phyloP scores from a whole-genome alignment of 35 echinoderm and acorn worm species.

The Diadema setosum region DNA sequence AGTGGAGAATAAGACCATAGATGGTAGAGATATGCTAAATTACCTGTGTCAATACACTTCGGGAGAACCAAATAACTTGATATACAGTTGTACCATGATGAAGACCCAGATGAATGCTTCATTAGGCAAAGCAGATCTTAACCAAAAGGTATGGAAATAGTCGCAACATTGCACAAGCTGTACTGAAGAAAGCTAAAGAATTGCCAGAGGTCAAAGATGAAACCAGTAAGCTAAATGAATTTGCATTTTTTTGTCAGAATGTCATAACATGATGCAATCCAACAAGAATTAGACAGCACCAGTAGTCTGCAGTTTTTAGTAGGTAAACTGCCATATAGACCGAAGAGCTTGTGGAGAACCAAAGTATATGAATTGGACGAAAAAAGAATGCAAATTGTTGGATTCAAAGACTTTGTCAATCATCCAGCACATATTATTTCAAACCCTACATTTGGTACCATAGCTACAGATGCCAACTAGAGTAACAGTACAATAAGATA shows the following conservation, averaged over 20 bases:
- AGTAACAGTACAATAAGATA: background rate
- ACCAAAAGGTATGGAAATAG: slow-evolving; percentile 13
- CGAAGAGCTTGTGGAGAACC: background rate
- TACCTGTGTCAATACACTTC: background rate
- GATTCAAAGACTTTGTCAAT: slow-evolving; percentile 12
- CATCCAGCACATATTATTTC: background rate
- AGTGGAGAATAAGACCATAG: slow-evolving; percentile 12
- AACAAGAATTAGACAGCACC: slow-evolving; percentile 11
- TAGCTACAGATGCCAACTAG: slow-evolving; percentile 11
- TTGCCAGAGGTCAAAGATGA: background rate
- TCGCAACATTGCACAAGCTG: background rate
- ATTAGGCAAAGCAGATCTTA: slow-evolving; percentile 11
- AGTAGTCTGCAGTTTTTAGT: slow-evolving; percentile 8
- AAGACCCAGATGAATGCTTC: slow-evolving; percentile 3
- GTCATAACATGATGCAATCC: slow-evolving; percentile 21
- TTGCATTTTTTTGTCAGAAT: background rate
- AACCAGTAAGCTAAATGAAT: background rate
- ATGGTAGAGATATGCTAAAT: slow-evolving; percentile 16
- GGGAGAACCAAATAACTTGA: background rate
- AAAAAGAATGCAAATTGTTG: background rate
- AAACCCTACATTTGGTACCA: background rate
- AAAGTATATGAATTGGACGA: slow-evolving; percentile 3
- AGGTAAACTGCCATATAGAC: slow-evolving; percentile 12
- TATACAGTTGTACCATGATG: background rate
- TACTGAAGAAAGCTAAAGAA: slow-evolving; percentile 2